Percentiles rank a stretch among this genome's conserved stretches.
Conservation (phyloP, 2,888 invertebrate species). For the Cetonia aurata region DNA sequence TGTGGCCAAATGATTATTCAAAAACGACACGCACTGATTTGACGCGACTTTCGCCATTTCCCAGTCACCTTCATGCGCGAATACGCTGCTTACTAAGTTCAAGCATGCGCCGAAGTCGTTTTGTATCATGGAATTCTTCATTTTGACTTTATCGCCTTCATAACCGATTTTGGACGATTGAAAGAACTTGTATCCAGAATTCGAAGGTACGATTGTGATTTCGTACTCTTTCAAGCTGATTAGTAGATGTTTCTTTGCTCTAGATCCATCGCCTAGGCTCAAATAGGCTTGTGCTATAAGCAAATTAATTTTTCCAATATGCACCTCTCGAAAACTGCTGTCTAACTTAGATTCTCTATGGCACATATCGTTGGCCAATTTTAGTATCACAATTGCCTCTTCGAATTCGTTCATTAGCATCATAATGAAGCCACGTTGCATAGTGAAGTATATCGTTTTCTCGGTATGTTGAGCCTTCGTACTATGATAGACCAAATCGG, state of each 20-base stretch:
- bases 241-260: constrained; percentile 54
- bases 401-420: constrained; percentile 58
- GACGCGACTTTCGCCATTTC: constrained; percentile 51
- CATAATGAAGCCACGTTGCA: constrained; percentile 61
- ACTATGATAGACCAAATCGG: constrained; percentile 54
- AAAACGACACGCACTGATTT: constrained; percentile 56
- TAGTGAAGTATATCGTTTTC: constrained; percentile 58
- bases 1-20: constrained; percentile 64
- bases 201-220: constrained; percentile 53
- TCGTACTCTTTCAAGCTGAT: constrained; percentile 56
- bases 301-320: constrained; percentile 54
- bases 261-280: constrained; percentile 50
- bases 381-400: constrained; percentile 58
- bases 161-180: constrained; percentile 23
- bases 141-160: constrained; percentile 23
- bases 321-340: constrained; percentile 49
- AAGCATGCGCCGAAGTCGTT: constrained; percentile 54
- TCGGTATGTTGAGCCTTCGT: constrained; percentile 51
- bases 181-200: constrained; percentile 19
- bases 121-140: constrained; percentile 43
- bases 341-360: constrained; percentile 50
- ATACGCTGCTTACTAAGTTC: constrained; percentile 53
- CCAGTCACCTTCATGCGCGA: constrained; percentile 56
- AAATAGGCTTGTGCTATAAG: constrained; percentile 54
- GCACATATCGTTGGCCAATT: constrained; percentile 53